phyloP scores from a whole-genome alignment of 2,113 vertebrate genomes.

The Scartelaos histophorus region DNA sequence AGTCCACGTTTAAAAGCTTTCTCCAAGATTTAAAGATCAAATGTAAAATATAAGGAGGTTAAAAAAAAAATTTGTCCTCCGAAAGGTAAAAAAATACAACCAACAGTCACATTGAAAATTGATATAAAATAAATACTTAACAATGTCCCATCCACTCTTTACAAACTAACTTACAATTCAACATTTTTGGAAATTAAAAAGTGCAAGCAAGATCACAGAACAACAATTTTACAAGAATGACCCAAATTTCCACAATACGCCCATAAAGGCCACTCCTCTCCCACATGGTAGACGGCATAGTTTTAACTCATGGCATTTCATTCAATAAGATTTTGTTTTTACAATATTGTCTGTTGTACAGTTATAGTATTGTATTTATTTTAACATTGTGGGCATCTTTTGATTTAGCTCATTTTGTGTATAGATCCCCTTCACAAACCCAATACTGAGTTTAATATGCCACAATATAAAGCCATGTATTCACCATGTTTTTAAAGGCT shows the following conservation, averaged over 20 bases:
- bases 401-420: not conserved
- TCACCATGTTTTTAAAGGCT: slow-evolving; percentile 50
- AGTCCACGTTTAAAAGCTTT: slow-evolving; percentile 72
- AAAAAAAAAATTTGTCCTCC: slow-evolving; percentile 66
- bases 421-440: not conserved
- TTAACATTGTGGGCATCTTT: not conserved
- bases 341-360: not conserved
- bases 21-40: slow-evolving; percentile 38
- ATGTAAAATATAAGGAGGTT: not conserved
- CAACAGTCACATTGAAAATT: slow-evolving; percentile 56
- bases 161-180: slow-evolving; percentile 54
- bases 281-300: not conserved
- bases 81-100: slow-evolving; percentile 66
- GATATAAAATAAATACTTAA: slow-evolving; percentile 30
- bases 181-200: slow-evolving; percentile 55
- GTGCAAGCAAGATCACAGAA: slow-evolving; percentile 79
- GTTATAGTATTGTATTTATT: not conserved
- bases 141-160: slow-evolving; percentile 21
- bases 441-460: not conserved
- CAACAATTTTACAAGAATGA: slow-evolving; percentile 71
- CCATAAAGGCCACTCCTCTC: slow-evolving; percentile 4
- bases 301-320: not conserved
- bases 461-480: not conserved
- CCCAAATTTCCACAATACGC: slow-evolving; percentile 30
- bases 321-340: not conserved